Evolutionary conservation across 2,888 invertebrate genomes (phyloP).

Genomic region (Drosophila histrio): DNA sequence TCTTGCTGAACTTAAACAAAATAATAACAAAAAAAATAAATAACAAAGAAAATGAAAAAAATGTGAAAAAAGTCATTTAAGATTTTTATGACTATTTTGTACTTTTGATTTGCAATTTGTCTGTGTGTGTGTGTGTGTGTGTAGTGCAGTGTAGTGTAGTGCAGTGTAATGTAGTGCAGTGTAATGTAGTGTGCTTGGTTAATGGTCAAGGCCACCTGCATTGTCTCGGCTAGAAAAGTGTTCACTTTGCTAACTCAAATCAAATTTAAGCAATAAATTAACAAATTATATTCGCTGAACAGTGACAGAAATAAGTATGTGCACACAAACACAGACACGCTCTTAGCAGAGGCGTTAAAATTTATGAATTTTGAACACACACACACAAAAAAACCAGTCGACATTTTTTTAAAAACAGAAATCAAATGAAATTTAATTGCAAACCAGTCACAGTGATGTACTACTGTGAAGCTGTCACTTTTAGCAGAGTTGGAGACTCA

Average conservation of each 20-base stretch:
- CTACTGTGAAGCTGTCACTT: slow-evolving; percentile 13
- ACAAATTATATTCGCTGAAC: slow-evolving; percentile 45
- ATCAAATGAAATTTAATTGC: slow-evolving; percentile 23
- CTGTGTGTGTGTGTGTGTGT: slow-evolving; percentile 7
- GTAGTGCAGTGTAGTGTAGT: neutral
- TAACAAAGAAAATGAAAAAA: neutral
- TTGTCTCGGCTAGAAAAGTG: slow-evolving; percentile 11
- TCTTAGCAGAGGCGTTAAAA: slow-evolving; percentile 53
- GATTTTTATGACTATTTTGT: slow-evolving; percentile 55
- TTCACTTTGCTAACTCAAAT: slow-evolving; percentile 49
- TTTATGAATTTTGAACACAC: slow-evolving; percentile 42
- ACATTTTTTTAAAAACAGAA: slow-evolving; percentile 2
- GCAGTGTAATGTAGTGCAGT: neutral
- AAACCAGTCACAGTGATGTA: slow-evolving; percentile 18
- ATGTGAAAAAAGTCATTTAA: slow-evolving; percentile 3
- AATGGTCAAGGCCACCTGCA: slow-evolving; percentile 33
- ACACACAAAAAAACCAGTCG: slow-evolving; percentile 20
- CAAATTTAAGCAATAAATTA: slow-evolving; percentile 65
- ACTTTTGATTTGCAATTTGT: slow-evolving; percentile 56
- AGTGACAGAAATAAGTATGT: slow-evolving; percentile 51
- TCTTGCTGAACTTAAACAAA: slow-evolving; percentile 2
- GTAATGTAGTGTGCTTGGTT: slow-evolving; percentile 10
- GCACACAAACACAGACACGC: slow-evolving; percentile 14
- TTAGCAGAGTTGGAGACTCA: too few species aligned
- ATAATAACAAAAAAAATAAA: neutral